Evolutionary conservation across 2,797 vertebrate genomes (phyloP).

Genomic region (Basileuterus tristriatus): DNA sequence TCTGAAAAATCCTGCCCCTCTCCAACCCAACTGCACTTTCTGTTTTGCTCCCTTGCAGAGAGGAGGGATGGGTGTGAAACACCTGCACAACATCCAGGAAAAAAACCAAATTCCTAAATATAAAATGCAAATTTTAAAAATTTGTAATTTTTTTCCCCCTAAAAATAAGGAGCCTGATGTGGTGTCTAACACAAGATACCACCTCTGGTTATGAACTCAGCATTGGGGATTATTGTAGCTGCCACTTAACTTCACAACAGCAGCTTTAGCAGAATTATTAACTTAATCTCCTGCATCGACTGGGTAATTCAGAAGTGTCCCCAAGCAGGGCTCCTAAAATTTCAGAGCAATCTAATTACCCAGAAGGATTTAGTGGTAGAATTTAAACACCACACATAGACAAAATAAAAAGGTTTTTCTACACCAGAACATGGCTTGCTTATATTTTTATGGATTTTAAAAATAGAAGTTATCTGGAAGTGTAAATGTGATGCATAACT

Average conservation of each 20-base stretch:
- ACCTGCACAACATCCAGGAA: accelerated
- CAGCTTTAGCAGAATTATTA: background rate
- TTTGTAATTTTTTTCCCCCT: background rate
- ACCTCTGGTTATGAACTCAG: background rate
- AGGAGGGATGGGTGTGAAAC: accelerated
- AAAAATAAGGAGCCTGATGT: background rate
- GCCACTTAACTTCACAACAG: background rate
- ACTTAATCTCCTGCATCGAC: background rate
- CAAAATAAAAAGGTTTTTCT: background rate
- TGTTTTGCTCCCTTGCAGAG: background rate
- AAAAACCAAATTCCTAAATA: background rate
- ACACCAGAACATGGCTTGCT: background rate
- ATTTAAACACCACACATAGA: background rate
- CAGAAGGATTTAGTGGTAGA: background rate
- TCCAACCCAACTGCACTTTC: background rate
- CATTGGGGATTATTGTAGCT: accelerated
- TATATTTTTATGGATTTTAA: background rate
- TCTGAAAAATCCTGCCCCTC: background rate
- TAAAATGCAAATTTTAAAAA: too few relatives aligned
- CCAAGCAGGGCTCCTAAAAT: background rate
- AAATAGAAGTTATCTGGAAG: background rate
- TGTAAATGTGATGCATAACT: background rate
- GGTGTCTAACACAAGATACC: background rate
- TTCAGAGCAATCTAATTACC: background rate
- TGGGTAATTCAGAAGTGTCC: background rate